These are phyloP conservation scores for Stenodema calcarata DNA, from an alignment of 2,888 invertebrate species.

Conservation along the genomic window DNA sequence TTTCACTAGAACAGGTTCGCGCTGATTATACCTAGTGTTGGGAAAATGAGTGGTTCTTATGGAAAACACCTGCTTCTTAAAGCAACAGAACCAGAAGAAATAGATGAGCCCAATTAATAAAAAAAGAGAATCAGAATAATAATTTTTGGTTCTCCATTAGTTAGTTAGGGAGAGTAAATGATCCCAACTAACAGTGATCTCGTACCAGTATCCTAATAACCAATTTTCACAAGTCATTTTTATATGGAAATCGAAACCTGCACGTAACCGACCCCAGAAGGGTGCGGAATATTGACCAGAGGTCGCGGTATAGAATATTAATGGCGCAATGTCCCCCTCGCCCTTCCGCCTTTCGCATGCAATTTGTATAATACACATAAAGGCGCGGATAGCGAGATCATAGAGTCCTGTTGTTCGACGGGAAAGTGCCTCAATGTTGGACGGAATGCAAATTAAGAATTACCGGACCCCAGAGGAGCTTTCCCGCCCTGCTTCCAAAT, in stretches of 20 bases:
- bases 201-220: neutral
- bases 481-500: slow-evolving; percentile 17
- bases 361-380: slow-evolving; percentile 32
- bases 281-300: neutral
- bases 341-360: neutral
- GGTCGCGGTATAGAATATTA: slow-evolving; percentile 35
- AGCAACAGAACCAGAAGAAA: no score
- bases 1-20: no score
- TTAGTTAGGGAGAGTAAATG: no score
- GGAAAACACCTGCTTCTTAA: no score
- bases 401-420: slow-evolving; percentile 14
- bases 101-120: no score
- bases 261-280: neutral
- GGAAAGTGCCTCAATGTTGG: neutral
- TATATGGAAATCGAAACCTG: slow-evolving; percentile 27
- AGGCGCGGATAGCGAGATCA: slow-evolving; percentile 33
- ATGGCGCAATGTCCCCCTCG: neutral
- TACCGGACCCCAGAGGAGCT: neutral
- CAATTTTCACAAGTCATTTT: neutral
- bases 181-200: no score
- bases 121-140: no score
- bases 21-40: no score
- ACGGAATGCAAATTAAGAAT: slow-evolving; percentile 36
- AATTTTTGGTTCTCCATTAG: no score
- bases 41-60: no score